Evolutionary conservation across 2,888 invertebrate genomes (phyloP).

Genomic region (Himalopsyche anomala): DNA sequence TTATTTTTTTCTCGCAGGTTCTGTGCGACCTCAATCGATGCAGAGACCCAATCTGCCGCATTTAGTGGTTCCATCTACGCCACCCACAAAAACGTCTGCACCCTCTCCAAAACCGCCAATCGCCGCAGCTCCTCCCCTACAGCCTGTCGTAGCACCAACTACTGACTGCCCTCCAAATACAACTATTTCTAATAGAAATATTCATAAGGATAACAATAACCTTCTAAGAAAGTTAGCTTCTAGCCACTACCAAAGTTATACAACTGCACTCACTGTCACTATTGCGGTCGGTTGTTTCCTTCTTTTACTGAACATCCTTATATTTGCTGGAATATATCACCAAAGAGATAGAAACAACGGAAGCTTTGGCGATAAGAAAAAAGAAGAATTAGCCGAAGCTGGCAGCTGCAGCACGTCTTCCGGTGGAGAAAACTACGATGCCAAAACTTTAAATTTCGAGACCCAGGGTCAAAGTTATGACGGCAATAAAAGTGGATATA

Average conservation of each 20-base stretch:
- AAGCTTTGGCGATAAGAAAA: slow-evolving; percentile 82
- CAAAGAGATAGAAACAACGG: slow-evolving; percentile 81
- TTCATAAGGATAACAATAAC: slow-evolving; percentile 81
- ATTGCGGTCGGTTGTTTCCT: slow-evolving; percentile 91
- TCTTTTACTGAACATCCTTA: slow-evolving; percentile 87
- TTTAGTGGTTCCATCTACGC: slow-evolving; percentile 72
- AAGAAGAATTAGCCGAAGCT: slow-evolving; percentile 85
- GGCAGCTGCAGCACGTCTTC: slow-evolving; percentile 82
- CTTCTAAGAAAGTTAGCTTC: slow-evolving; percentile 86
- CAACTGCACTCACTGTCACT: slow-evolving; percentile 91
- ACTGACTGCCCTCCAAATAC: slow-evolving; percentile 86
- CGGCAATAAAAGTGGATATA: slow-evolving; percentile 76
- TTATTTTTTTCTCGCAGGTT: slow-evolving; percentile 75
- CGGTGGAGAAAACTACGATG: slow-evolving; percentile 77
- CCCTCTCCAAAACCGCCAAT: slow-evolving; percentile 73
- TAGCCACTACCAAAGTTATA: slow-evolving; percentile 91
- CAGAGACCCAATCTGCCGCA: slow-evolving; percentile 81
- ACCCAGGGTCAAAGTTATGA: slow-evolving; percentile 73
- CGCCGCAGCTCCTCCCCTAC: slow-evolving; percentile 71
- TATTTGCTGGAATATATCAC: slow-evolving; percentile 93
- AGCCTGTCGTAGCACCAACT: slow-evolving; percentile 72
- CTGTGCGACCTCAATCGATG: slow-evolving; percentile 85
- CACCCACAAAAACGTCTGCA: slow-evolving; percentile 72
- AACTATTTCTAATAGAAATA: slow-evolving; percentile 71
- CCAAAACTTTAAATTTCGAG: slow-evolving; percentile 76